Base-by-base conservation (phyloP, 1,140 invertebrate genomes). In the Frieseomelitta varia region DNA sequence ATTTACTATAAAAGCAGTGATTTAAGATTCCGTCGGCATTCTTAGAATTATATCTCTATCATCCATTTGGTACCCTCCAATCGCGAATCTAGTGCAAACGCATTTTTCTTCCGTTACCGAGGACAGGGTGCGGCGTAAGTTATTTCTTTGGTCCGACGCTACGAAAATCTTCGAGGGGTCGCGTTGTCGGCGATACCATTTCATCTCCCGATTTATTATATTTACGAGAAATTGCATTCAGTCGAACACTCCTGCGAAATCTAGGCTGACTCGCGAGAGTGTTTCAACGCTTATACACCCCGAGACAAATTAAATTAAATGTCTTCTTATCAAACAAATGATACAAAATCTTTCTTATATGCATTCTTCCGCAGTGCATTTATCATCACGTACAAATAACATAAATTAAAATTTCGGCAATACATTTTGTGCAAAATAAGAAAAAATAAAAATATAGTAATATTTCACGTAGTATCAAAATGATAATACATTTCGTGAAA, bases 21-120 rank as follows among this genome's bases (percentile, higher is more conserved):
- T 88, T 88, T 88, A 87, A 88, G 86, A 88, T 81, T 87, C 86
- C 73, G 86, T 88, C 86, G 82, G 67, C 68, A 78, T 53, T 86
- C 68, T 78, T 68, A 85, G 73, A 87, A 88, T 88, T 88, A 87
- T 88, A 88, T 81, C 82, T 88, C 86, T 86, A 88, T 88, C 86
- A 88, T 88, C 87, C 87, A 88, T 88, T 88, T 88, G 65, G 77
- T 85, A 84, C 82, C 87, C 87, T 81, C 86, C 87, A 75, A 88
- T 88, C 86, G 82, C 56, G 19, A 27, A 86, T 63, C 73, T 58
- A 73, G 73, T 68, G 81, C 77, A 78, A 88, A 88, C 87, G 86
- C 73, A 88, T 88, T 88, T 88, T 81, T 88, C 87, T 88, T 87
- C 79, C 73, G 82, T 75, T 79, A 68, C 77, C 68, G 30, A 55